Evolutionary conservation across 2,888 invertebrate genomes (phyloP).

Genomic region (Perizoma flavofasciatum): DNA sequence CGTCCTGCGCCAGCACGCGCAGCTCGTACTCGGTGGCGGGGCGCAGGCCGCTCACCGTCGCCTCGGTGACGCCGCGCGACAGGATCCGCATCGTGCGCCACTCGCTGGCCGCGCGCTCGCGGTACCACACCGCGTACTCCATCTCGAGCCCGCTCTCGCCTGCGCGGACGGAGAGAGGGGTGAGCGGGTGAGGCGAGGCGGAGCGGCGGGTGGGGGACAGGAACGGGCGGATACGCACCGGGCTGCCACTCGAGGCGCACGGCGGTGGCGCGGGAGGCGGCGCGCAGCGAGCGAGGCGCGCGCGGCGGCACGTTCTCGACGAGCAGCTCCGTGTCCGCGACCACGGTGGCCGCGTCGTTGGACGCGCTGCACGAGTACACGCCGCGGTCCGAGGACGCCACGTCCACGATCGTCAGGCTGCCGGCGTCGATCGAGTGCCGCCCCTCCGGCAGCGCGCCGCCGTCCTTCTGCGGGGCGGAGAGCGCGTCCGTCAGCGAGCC

Average conservation of each 20-base stretch:
- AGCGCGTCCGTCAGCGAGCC: neutral
- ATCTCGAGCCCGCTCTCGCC: slow-evolving; percentile 25
- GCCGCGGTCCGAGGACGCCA: slow-evolving; percentile 94
- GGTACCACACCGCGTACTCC: slow-evolving; percentile 95
- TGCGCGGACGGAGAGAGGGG: neutral
- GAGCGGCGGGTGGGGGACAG: neutral
- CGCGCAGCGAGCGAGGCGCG: slow-evolving; percentile 94
- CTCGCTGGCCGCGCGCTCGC: slow-evolving; percentile 88
- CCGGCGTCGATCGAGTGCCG: slow-evolving; percentile 88
- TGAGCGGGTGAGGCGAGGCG: neutral
- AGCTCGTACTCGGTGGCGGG: slow-evolving; percentile 94
- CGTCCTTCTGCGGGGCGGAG: slow-evolving; percentile 86
- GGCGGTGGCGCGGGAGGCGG: slow-evolving; percentile 87
- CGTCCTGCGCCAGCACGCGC: slow-evolving; percentile 94
- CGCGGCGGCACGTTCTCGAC: slow-evolving; percentile 95
- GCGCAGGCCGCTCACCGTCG: slow-evolving; percentile 90
- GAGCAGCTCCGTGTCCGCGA: slow-evolving; percentile 90
- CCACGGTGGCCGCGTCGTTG: slow-evolving; percentile 94
- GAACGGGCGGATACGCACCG: slow-evolving; percentile 60
- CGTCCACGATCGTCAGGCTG: slow-evolving; percentile 92
- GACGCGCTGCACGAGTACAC: slow-evolving; percentile 92
- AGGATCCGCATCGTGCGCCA: slow-evolving; percentile 93
- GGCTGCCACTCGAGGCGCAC: slow-evolving; percentile 93
- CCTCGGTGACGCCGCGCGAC: slow-evolving; percentile 88
- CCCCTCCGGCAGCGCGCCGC: slow-evolving; percentile 86